Conservation (phyloP, 2,888 invertebrate species). For the Melolontha melolontha region DNA sequence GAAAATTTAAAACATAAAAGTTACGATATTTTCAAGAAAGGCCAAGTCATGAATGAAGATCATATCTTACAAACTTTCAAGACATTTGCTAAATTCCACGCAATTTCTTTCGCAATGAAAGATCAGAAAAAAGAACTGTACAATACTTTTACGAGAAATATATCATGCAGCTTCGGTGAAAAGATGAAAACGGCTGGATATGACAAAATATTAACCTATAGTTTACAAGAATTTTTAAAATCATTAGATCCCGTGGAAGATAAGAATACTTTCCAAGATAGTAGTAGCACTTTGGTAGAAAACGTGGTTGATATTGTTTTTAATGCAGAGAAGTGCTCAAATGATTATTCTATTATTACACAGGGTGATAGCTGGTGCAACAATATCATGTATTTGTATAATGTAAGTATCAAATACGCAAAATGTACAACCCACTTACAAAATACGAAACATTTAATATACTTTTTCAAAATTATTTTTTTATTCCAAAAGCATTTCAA, state of each 20-base stretch:
- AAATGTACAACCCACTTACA: no score
- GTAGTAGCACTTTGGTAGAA: conserved; percentile 3
- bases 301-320: conserved; percentile 7
- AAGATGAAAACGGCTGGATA: neutral
- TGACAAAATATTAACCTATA: neutral
- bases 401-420: conserved; percentile 16
- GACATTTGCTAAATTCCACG: conserved; percentile 69
- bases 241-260: conserved; percentile 17
- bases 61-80: conserved; percentile 59
- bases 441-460: no score
- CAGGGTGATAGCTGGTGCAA: conserved; percentile 38
- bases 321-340: conserved; percentile 7
- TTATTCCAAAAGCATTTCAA: no score
- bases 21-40: conserved; percentile 59
- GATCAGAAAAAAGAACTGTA: conserved; percentile 69
- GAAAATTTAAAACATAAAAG: conserved; percentile 61
- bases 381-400: conserved; percentile 40
- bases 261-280: conserved; percentile 15
- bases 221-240: conserved; percentile 5
- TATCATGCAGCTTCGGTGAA: conserved; percentile 1
- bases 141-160: conserved; percentile 51
- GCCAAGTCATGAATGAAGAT: conserved; percentile 61
- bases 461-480: no score
- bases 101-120: conserved; percentile 71
- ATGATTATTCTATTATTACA: conserved; percentile 29